A percentile compares a stretch with the other conserved stretches of the same genome.
phyloP scores from a whole-genome alignment of 2,888 invertebrate species.

The Noctua pronuba region DNA sequence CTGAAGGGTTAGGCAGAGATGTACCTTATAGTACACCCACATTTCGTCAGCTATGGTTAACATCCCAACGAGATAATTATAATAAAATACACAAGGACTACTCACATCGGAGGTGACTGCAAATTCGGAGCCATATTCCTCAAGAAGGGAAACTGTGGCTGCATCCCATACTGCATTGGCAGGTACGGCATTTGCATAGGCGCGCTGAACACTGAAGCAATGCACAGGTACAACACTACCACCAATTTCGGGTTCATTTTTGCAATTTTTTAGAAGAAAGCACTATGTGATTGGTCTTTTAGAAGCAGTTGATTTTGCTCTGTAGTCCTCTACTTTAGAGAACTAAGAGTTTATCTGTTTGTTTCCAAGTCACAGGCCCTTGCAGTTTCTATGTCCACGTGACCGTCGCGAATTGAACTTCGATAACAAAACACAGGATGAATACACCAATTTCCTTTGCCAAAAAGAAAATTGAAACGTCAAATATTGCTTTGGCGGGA shows the following conservation, averaged over 20 bases:
- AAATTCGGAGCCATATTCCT: slow-evolving; percentile 70
- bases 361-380: slow-evolving; percentile 12
- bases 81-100: slow-evolving; percentile 36
- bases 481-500: slow-evolving; percentile 25
- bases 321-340: slow-evolving; percentile 49
- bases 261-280: slow-evolving; percentile 19
- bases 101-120: slow-evolving; percentile 73
- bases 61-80: neutral
- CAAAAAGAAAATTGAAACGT: slow-evolving; percentile 8
- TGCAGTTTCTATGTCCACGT: slow-evolving; percentile 38
- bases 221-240: slow-evolving; percentile 68
- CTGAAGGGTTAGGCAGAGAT: neutral
- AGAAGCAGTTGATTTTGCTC: slow-evolving; percentile 4
- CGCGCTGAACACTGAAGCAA: slow-evolving; percentile 67
- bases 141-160: slow-evolving; percentile 69
- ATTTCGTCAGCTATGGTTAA: neutral
- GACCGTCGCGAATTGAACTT: slow-evolving; percentile 35
- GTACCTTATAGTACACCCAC: neutral
- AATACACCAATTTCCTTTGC: slow-evolving; percentile 6
- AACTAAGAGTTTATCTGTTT: slow-evolving; percentile 26
- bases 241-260: slow-evolving; percentile 64
- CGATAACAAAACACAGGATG: slow-evolving; percentile 45
- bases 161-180: slow-evolving; percentile 66
- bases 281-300: neutral
- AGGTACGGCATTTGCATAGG: slow-evolving; percentile 73